Evolutionary conservation across 2,113 vertebrate genomes (phyloP), one percentile per base, ranked within the genome.

Genomic region (Petromus typicus): DNA sequence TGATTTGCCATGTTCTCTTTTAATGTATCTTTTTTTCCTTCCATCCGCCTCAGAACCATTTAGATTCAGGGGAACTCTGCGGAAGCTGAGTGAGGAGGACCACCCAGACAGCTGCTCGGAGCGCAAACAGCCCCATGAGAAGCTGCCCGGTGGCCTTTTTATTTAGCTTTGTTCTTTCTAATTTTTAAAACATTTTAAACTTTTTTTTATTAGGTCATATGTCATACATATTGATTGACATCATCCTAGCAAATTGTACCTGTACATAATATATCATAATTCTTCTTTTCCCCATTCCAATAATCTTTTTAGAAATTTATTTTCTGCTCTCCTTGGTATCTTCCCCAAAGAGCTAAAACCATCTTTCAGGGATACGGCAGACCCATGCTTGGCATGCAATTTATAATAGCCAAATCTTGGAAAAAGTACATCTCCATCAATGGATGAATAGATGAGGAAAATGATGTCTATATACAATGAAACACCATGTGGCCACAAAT

Each of bases 231-330:
- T 45, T 43, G 71, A 73, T 14, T 23, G 45, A 5, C 45, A 16
- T 27, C 71, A 45, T 45, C 40, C 7, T 14, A 25, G 71, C 23
- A 75, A 45, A 45, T 73, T 75, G 34, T 25, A 73, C 40, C 69
- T 32, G 5, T 16, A 75, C 23, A 16, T 30, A 45, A 75, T 45
- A 75, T 75, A 75, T 30, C 23, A 45, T 45, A 75, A 75, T 30
- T 45, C 71, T 25, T 45, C 12, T 73, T 45, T 75, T 43, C 9
- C 71, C 25, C 14, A 76, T 92, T 87, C 18, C 37, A 69, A 34
- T 64, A 40, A 87, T 69, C 54, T 95, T 90, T 75, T 75, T 45
- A 91, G 85, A 93, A 93, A 73, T 83, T 7, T 75, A 76, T 90
- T 37, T 78, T 76, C 43, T 76, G 27, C 45, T 43, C 43, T 18